Evolutionary conservation across 2,113 vertebrate species (phyloP), one percentile per base, ranked within the genome.

Genomic region (Tenebrosternarchus preto): DNA sequence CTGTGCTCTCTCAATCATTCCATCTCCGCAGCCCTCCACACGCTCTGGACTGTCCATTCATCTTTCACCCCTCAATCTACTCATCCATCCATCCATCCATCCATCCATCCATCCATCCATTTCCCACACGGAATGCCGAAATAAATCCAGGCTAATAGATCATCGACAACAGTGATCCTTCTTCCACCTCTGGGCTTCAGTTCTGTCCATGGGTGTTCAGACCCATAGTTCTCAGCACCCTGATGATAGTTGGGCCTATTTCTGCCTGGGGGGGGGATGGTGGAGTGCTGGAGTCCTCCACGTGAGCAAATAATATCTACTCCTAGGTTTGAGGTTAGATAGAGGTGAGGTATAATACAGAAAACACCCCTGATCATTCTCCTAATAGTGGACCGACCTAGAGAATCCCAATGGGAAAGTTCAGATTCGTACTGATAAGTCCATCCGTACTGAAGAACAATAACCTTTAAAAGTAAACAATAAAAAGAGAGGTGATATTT

Each of bases 141-240:
- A 88, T 90, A 91, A 92, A 91, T 88, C 89, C 88, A 91, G 89
- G 87, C 89, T 90, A 90, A 91, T 93, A 91, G 92, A 93, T 92
- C 91, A 92, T 92, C 92, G 88, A 93, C 90, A 86, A 78, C 82
- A 55, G 85, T 84, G 83, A 78, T 68, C 81, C 86, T 76, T 63
- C 76, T 4, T 25, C 81, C 60, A 75, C 75, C 73, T 85, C 55
- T 72, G 53, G 22, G 76, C 53, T 43, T 69, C 31, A 39, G 71
- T 56, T 22, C 43, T 63, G 33, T 75, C 53, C 61, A 69, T 53
- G 25, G 25, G 55, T 27, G 73, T 36, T 61, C 27, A 78, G 16
- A n/a, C 25, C 27, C 1, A 24, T 33, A 39, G 39, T 56, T 68
- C 63, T 78, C 60, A 81, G 31, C 22, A 7, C 43, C 46, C 60